Conservation (phyloP, 2,797 vertebrate species). For the Phalloptychus januarius region DNA sequence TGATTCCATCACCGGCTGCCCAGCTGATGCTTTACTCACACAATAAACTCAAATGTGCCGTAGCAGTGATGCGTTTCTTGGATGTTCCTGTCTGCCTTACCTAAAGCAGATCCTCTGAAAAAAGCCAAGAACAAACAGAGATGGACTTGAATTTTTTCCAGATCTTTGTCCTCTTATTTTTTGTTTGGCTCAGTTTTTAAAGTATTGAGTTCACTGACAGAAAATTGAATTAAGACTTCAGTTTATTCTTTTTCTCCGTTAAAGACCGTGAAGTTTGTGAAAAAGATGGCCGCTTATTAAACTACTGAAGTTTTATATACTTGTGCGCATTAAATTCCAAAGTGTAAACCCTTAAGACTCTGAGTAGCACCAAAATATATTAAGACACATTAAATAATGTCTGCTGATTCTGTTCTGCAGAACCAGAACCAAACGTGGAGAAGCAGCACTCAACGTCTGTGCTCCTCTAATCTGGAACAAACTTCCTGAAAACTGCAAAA, state of each 20-base stretch:
- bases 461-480: neutral
- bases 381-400: neutral
- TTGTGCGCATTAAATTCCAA: neutral
- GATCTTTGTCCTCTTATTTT: neutral
- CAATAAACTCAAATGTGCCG: constrained; percentile 19
- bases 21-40: constrained; percentile 24
- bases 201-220: neutral
- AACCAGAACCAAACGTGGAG: neutral
- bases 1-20: constrained; percentile 20
- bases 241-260: neutral
- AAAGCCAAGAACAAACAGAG: neutral
- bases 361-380: neutral
- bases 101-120: neutral
- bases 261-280: neutral
- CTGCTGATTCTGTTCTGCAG: neutral
- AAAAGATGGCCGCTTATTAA: neutral
- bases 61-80: constrained; percentile 12
- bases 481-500: neutral
- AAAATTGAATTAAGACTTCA: neutral
- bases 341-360: neutral
- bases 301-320: neutral
- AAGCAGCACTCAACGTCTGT: neutral
- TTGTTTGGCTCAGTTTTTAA: neutral
- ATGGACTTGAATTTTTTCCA: neutral
- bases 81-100: constrained; percentile 6